A percentile compares a stretch with the other conserved stretches of the same genome.
These are phyloP conservation scores for Caenorhabditis sp. DNA, from an alignment of 2,888 invertebrate genomes.

Conservation along the genomic window DNA sequence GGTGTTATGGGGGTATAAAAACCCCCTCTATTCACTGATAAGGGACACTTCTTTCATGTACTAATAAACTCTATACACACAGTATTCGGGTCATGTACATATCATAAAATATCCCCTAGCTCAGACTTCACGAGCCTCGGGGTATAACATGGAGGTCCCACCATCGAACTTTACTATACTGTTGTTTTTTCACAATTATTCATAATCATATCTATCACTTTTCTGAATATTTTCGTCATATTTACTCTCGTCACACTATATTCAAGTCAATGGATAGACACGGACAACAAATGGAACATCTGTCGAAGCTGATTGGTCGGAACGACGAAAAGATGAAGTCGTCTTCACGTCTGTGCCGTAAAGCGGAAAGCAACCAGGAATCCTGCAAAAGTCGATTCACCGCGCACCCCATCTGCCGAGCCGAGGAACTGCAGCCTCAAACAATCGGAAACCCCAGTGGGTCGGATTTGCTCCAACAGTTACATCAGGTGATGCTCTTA, in stretches of 20 bases:
- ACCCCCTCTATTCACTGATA: no score
- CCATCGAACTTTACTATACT: background rate
- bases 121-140: background rate
- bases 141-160: slow-evolving; percentile 1
- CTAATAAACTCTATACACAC: no score
- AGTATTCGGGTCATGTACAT: no score
- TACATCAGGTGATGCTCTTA: background rate
- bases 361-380: no score
- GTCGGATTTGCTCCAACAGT: background rate
- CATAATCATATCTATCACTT: background rate
- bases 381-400: background rate
- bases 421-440: background rate
- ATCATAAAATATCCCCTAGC: no score
- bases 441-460: background rate
- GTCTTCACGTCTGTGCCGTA: no score
- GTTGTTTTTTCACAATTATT: background rate
- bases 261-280: background rate
- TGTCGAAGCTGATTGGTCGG: background rate
- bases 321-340: background rate
- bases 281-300: background rate
- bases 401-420: background rate
- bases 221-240: background rate
- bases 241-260: background rate
- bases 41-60: no score
- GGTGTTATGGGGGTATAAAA: no score